Evolutionary conservation across 1,140 invertebrate genomes (phyloP), one percentile per base, ranked within the genome.

Genomic region (Bombus confusus): DNA sequence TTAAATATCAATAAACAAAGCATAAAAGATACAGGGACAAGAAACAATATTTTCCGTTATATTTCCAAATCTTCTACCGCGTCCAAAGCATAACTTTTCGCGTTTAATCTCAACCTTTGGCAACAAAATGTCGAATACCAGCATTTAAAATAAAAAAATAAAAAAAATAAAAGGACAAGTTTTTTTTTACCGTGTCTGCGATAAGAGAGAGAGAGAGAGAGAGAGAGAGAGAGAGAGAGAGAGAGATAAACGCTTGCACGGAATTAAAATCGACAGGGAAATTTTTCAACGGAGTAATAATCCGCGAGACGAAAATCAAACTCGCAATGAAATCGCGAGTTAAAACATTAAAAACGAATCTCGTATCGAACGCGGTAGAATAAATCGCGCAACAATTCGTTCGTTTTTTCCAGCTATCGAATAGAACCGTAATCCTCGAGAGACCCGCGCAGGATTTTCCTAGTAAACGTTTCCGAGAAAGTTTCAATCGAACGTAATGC

Each of bases 131-230:
- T 52, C 47, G 13, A 52, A 18, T 6, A 52, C n/a, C n/a, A n/a
- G n/a, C n/a, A n/a, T 57, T 57, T 57, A 12, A 28, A 5, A n/a
- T 12, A 13, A 13, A n/a, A n/a, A n/a, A n/a, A n/a, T n/a, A n/a
- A n/a, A n/a, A n/a, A n/a, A n/a, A 1, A 12, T 62, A n/a, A 12
- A n/a, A n/a, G 18, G 47, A 3, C 47, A 52, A 52, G 47, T 8
- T 22, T 0, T 22, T 0, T 22, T 52, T 52, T 52, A 52, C 0
- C 47, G 2, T 6, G 18, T 18, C 6, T 6, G 5, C 15, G 15
- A 47, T 18, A n/a, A 62, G 8, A n/a, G 25, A 62, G 28, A 59
- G 28, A 25, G n/a, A 62, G 8, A n/a, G 25, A 62, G 8, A n/a
- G 25, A 62, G 8, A n/a, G 25, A 62, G 8, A n/a, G 25, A 62